Conservation (phyloP, 1,140 invertebrate species). For the Drosophila tropicalis region DNA sequence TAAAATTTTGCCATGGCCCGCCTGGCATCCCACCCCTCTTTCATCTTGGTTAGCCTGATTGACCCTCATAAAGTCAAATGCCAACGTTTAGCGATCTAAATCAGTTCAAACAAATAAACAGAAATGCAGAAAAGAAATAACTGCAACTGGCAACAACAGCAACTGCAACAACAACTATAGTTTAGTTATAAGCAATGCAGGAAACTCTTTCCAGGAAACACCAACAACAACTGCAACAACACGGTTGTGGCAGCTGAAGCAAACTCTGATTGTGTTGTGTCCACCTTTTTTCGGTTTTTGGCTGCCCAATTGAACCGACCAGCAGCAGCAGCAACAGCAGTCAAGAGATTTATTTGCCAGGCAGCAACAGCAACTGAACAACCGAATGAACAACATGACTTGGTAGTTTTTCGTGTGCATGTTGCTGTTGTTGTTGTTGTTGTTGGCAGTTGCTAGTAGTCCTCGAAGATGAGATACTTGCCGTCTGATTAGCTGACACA, state of each 20-base stretch:
- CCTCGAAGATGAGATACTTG: constrained; percentile 82
- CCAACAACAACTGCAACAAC: constrained; percentile 39
- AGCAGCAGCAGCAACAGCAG: constrained; percentile 36
- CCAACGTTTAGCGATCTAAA: constrained; percentile 68
- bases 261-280: constrained; percentile 66
- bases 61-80: constrained; percentile 78
- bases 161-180: constrained; percentile 26
- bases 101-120: constrained; percentile 48
- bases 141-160: constrained; percentile 23
- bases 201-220: constrained; percentile 79
- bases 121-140: not conserved
- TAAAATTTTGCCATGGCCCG: too few species aligned
- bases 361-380: constrained; percentile 43
- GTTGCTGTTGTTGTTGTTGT: constrained; percentile 66
- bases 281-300: constrained; percentile 60
- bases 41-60: constrained; percentile 57
- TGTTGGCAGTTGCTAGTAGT: constrained; percentile 81
- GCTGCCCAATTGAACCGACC: constrained; percentile 64
- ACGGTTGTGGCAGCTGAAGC: constrained; percentile 25
- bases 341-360: constrained; percentile 73
- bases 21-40: not conserved
- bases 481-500: constrained; percentile 82
- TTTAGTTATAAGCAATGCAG: constrained; percentile 76
- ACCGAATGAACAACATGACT: constrained; percentile 68
- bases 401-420: constrained; percentile 80